Base-by-base conservation (phyloP, 2,888 invertebrate genomes). In the Dinocampus coccinellae region DNA sequence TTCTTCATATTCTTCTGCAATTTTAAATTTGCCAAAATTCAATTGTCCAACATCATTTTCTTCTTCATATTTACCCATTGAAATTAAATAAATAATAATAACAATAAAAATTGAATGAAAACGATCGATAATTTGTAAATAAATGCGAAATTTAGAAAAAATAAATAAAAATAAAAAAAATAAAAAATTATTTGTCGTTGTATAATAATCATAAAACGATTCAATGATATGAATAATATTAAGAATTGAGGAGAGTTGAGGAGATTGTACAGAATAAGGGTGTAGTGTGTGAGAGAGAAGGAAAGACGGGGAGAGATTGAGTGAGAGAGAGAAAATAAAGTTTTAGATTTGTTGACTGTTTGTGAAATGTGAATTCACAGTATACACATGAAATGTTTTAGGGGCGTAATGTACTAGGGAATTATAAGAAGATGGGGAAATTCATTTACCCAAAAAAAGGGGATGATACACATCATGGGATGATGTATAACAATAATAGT, bases 321-420 rank as follows among this genome's bases (percentile, higher is more conserved):
- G n/a, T n/a, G n/a, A n/a, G n/a, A n/a, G n/a, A n/a, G n/a, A n/a
- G n/a, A n/a, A n/a, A n/a, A n/a, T n/a, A n/a, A n/a, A n/a, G n/a
- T n/a, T n/a, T n/a, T n/a, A n/a, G n/a, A n/a, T n/a, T n/a, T n/a
- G n/a, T n/a, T n/a, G n/a, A n/a, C n/a, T n/a, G n/a, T n/a, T n/a
- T n/a, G n/a, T n/a, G n/a, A n/a, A n/a, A n/a, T n/a, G n/a, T n/a
- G n/a, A n/a, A n/a, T n/a, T n/a, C n/a, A 69, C 69, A 61, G 65
- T 52, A 20, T 52, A 69, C n/a, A n/a, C 7, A 29, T 29, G 77
- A 77, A 78, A 76, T 82, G 79, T 74, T 80, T 73, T 4, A 78
- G 81, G 85, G 84, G 85, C 84, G 83, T 76, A 57, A 65, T 16
- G 76, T 79, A 83, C 72, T 79, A 82, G 85, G 85, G 76, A 73